phyloP scores from a whole-genome alignment of 2,797 vertebrate species.

The Falco berigora region DNA sequence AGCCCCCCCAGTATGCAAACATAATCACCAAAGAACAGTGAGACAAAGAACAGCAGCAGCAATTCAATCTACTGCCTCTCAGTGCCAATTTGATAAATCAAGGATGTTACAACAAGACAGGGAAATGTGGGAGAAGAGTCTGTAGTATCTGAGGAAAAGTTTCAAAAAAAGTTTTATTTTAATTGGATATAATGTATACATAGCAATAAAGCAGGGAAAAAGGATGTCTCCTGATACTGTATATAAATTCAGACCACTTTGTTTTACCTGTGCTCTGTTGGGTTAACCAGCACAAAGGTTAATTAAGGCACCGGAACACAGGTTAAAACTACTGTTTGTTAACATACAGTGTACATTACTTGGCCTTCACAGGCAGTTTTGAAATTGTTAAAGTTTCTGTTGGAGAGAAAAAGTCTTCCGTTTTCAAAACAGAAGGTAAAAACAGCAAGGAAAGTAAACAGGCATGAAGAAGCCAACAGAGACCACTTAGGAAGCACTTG shows the following conservation, averaged over 20 bases:
- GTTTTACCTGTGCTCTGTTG: neutral
- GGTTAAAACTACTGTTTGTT: neutral
- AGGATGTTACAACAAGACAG: neutral
- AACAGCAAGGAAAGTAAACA: neutral
- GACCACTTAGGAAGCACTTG: neutral
- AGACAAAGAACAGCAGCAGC: neutral
- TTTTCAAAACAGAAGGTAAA: neutral
- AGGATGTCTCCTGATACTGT: neutral
- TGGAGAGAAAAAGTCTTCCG: neutral
- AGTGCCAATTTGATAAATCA: neutral
- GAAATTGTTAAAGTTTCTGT: neutral
- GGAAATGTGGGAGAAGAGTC: neutral
- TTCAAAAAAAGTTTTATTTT: neutral
- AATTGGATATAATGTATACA: neutral
- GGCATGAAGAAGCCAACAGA: neutral
- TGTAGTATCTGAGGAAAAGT: neutral
- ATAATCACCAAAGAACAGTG: neutral
- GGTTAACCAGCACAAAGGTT: neutral
- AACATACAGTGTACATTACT: too few species aligned
- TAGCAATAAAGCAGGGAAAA: neutral
- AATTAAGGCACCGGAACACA: neutral
- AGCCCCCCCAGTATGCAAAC: neutral
- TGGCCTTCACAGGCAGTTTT: neutral
- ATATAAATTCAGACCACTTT: neutral
- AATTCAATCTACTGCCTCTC: neutral